These are phyloP conservation scores for Ianthella basta DNA, from an alignment of 37 sponge, comb jelly and placozoan species.

Conservation along the genomic window DNA sequence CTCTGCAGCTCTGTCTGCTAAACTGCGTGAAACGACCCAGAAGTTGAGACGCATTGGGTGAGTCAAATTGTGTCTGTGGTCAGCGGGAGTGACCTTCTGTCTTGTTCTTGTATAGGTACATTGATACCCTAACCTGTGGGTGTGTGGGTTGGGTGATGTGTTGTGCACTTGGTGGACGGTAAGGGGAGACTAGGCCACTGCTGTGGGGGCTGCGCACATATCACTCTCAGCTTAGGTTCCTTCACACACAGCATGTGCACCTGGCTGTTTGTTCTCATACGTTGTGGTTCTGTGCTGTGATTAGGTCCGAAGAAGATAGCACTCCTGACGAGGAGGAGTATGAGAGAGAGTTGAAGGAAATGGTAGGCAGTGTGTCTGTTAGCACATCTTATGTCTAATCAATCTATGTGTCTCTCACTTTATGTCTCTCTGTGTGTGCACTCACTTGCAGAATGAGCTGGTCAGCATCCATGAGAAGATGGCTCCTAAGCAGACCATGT, in stretches of 20 bases:
- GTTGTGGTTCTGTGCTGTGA: not conserved
- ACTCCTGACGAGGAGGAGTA: slow-evolving; percentile 25
- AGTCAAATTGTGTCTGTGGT: not conserved
- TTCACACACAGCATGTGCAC: not conserved
- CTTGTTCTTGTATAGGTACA: too few species aligned
- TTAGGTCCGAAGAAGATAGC: not conserved
- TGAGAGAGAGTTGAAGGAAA: slow-evolving; percentile 30
- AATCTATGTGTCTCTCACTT: not conserved
- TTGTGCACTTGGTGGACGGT: too few species aligned
- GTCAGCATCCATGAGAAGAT: not conserved
- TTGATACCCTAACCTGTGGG: too few species aligned
- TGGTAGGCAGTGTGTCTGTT: not conserved
- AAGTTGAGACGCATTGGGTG: slow-evolving; percentile 20
- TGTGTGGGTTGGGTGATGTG: too few species aligned
- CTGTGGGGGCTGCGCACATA: too few species aligned
- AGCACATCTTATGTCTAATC: too few species aligned
- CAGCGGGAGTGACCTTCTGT: too few species aligned
- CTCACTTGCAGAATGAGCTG: not conserved
- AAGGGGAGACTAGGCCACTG: too few species aligned
- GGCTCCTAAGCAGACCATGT: slow-evolving; percentile 10
- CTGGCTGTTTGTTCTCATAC: not conserved
- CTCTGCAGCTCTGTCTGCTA: slow-evolving; percentile 7
- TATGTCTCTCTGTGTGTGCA: not conserved
- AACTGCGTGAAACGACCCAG: slow-evolving; percentile 17
- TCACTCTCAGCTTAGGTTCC: not conserved